Percentiles rank a stretch among this genome's conserved stretches.
phyloP scores from a whole-genome alignment of 2,888 invertebrate species.

The Lepidochitona cinerea region DNA sequence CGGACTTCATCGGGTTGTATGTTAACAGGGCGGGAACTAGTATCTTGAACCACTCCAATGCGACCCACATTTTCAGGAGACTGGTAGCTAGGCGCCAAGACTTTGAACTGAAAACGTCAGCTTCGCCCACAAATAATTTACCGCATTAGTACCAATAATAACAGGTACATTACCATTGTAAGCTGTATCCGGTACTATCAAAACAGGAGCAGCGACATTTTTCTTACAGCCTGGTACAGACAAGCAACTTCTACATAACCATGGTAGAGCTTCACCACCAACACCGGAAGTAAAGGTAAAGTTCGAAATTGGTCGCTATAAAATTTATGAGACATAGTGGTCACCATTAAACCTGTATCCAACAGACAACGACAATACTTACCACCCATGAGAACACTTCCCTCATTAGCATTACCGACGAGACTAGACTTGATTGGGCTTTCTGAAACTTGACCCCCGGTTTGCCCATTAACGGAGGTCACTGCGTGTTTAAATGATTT shows the following conservation, averaged over 20 bases:
- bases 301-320: neutral
- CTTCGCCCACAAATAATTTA: neutral
- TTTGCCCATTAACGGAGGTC: neutral
- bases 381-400: too few relatives aligned
- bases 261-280: neutral
- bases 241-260: too few relatives aligned
- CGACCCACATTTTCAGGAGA: neutral
- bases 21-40: neutral
- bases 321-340: neutral
- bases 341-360: neutral
- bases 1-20: neutral
- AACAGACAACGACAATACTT: neutral
- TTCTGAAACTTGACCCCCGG: neutral
- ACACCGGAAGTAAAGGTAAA: neutral
- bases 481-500: neutral
- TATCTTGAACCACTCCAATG: neutral
- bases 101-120: neutral
- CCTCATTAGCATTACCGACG: neutral
- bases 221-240: neutral
- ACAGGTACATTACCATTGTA: neutral
- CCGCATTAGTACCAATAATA: neutral
- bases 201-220: neutral
- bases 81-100: neutral
- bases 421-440: neutral
- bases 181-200: neutral